Evolutionary conservation across 1,140 invertebrate genomes (phyloP).

Genomic region (Ceratina calcarata): DNA sequence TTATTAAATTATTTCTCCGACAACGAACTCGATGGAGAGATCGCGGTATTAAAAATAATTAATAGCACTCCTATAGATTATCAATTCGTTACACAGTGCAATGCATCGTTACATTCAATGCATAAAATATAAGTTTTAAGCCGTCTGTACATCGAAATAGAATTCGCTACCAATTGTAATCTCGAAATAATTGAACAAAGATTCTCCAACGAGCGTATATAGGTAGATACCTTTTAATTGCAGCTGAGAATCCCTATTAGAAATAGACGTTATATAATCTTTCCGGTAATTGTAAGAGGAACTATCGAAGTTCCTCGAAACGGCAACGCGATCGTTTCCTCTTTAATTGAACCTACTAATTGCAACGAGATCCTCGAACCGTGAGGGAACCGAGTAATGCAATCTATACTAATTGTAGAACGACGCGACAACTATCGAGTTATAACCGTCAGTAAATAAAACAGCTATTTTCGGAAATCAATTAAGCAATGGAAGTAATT

Average conservation of each 20-base stretch:
- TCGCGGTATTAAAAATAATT: not conserved
- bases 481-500: not conserved
- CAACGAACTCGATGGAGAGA: not conserved
- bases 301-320: not conserved
- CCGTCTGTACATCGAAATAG: too few relatives aligned
- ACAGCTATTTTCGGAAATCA: not conserved
- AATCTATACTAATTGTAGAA: not conserved
- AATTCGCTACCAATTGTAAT: too few relatives aligned
- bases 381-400: not conserved
- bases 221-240: not conserved
- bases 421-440: not conserved
- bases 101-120: too few relatives aligned
- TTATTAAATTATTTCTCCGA: not conserved
- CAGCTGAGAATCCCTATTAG: not conserved
- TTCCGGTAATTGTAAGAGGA: not conserved
- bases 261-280: not conserved
- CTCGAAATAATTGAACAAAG: not conserved
- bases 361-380: not conserved
- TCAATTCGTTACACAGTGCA: too few relatives aligned
- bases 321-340: not conserved
- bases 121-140: too few relatives aligned
- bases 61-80: too few relatives aligned
- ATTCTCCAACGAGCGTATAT: not conserved
- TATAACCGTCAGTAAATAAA: not conserved
- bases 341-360: not conserved